A percentile compares a stretch with the other conserved stretches of the same genome.
phyloP scores from a whole-genome alignment of 1,140 invertebrate species.

The Hormaphis cornu region DNA sequence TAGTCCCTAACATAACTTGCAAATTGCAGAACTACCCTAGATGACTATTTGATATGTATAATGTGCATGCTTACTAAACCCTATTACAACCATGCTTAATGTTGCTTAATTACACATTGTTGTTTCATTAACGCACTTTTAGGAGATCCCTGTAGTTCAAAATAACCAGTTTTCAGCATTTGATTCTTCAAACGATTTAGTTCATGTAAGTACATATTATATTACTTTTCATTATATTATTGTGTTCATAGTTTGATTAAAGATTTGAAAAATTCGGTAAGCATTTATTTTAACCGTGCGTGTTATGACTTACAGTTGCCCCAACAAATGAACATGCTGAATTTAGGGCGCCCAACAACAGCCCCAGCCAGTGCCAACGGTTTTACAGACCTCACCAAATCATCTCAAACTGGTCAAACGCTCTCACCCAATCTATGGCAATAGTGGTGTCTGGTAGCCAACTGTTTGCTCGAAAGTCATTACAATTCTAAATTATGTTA shows the following conservation, averaged over 20 bases:
- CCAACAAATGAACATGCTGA: conserved; percentile 50
- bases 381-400: background rate
- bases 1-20: no score
- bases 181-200: background rate
- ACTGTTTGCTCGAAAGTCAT: background rate
- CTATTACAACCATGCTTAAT: background rate
- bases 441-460: background rate
- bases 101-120: background rate
- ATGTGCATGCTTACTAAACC: background rate
- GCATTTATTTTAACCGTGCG: no score
- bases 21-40: no score
- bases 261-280: no score
- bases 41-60: no score
- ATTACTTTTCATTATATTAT: no score
- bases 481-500: background rate
- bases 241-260: no score
- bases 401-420: background rate
- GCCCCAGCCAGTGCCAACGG: background rate
- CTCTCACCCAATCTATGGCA: conserved; percentile 20
- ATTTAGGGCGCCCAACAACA: conserved; percentile 39
- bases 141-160: background rate
- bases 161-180: conserved; percentile 21
- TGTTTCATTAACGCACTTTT: conserved; percentile 13
- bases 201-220: conserved; percentile 1
- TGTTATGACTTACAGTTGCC: conserved; percentile 47